These are phyloP conservation scores for Nebria brevicollis DNA, from an alignment of 2,888 invertebrate genomes.

Conservation along the genomic window DNA sequence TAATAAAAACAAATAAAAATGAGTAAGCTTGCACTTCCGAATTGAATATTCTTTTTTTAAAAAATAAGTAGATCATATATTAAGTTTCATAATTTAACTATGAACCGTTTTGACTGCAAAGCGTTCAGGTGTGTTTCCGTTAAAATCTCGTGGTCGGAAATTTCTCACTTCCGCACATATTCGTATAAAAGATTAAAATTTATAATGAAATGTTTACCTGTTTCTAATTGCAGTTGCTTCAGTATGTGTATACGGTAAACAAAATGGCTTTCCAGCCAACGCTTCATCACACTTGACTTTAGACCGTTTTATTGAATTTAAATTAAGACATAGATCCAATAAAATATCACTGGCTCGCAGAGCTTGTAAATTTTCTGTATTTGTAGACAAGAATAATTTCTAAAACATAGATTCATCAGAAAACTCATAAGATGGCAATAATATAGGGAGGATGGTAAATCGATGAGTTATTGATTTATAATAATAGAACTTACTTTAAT, in stretches of 20 bases:
- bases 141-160: background rate
- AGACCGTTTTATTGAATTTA: slow-evolving; percentile 75
- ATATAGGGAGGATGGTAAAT: background rate
- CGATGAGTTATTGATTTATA: background rate
- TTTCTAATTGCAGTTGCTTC: slow-evolving; percentile 80
- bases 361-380: slow-evolving; percentile 80
- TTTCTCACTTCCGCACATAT: background rate
- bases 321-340: slow-evolving; percentile 81
- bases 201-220: slow-evolving; percentile 59
- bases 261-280: slow-evolving; percentile 73
- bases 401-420: slow-evolving; percentile 56
- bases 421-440: background rate
- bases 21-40: too few relatives aligned
- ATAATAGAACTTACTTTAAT: slow-evolving; percentile 33
- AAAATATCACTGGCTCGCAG: slow-evolving; percentile 84
- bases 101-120: too few relatives aligned
- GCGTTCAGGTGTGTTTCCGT: too few relatives aligned
- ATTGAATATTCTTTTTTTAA: too few relatives aligned
- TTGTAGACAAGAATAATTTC: slow-evolving; percentile 82
- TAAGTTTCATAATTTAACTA: too few relatives aligned
- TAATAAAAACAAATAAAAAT: too few relatives aligned
- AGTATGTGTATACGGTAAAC: slow-evolving; percentile 73
- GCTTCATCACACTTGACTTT: slow-evolving; percentile 72
- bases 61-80: too few relatives aligned
- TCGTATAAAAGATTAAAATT: background rate